Conservation (phyloP, 53 echinoderm and acorn worm species). For the Pentamera pediparva region DNA sequence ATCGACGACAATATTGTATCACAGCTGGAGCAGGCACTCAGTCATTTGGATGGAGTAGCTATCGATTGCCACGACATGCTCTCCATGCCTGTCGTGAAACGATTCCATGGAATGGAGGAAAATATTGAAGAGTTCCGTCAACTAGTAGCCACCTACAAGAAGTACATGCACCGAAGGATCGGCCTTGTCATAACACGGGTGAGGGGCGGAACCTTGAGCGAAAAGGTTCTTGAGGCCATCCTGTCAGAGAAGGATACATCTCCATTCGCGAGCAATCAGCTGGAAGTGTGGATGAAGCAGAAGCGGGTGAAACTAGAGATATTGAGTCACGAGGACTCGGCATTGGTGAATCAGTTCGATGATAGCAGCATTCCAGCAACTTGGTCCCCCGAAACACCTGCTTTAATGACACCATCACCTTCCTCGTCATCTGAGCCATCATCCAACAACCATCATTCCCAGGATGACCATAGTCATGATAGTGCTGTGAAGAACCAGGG, state of each 20-base stretch:
- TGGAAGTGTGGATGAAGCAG: neutral
- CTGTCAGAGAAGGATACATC: conserved; percentile 14
- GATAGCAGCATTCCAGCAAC: too few species aligned
- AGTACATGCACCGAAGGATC: neutral
- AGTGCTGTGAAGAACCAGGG: too few species aligned
- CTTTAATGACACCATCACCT: too few species aligned
- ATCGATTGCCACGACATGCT: conserved; percentile 39
- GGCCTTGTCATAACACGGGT: neutral
- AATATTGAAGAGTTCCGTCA: conserved; percentile 24
- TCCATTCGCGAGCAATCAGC: conserved; percentile 8
- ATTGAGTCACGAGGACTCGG: neutral
- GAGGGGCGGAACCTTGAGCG: neutral
- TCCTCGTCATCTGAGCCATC: too few species aligned
- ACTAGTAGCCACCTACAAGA: neutral
- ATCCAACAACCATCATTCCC: too few species aligned
- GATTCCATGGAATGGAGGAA: conserved; percentile 32
- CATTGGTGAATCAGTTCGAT: too few species aligned
- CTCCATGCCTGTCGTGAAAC: neutral
- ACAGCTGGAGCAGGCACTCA: conserved; percentile 28
- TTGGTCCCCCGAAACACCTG: neutral
- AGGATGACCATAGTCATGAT: too few species aligned
- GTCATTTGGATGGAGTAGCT: conserved; percentile 26
- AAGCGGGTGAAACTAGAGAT: conserved; percentile 1
- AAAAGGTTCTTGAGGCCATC: neutral
- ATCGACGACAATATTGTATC: conserved; percentile 27